Base-by-base conservation (phyloP, 1,140 invertebrate species). In the Aporrectodea caliginosa region DNA sequence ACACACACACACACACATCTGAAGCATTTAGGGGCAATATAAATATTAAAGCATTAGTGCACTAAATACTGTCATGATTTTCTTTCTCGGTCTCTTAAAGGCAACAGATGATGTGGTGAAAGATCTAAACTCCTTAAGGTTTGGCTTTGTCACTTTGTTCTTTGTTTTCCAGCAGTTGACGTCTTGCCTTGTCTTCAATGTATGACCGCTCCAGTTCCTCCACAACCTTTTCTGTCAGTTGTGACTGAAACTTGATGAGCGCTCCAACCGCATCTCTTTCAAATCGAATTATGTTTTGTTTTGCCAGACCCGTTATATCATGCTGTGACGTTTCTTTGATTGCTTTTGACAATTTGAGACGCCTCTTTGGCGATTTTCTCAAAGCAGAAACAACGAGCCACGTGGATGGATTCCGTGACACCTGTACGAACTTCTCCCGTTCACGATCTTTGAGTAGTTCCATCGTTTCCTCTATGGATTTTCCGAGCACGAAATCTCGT, bases 391-490 rank as follows among this genome's bases (percentile, higher is more conserved):
- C 35, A 58, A 80, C 74, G 31, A 34, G 2, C 74, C 74, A 77
- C 22, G 34, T 43, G 0, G 69, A 31, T 14, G 75, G 74, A 33
- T 32, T 69, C 75, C 71, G 69, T 35, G 69, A 80, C n/a, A 78
- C 80, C 6, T 78, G 33, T 22, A 81, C 58, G 34, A 81, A 81
- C 43, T 81, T 81, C 27, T 81, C 80, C 29, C 73, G 34, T 73
- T 81, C 80, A 34, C 72, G 29, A 30, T 74, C 35, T 58, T 69
- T 75, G 30, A 81, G 69, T 27, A 74, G 34, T 33, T 31, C 69
- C 16, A 31, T 31, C 34, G 71, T 78, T 16, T 27, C 76, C 16
- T 78, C 43, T 27, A 78, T 71, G 1, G 69, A 29, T 22, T 31
- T 32, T 16, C 80, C 80, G n/a, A 22, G 27, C 16, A 35, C 27